Percentiles rank a stretch among this genome's conserved stretches.
These are phyloP conservation scores for Hydrolagus colliei DNA, from an alignment of 2,797 vertebrate species.

Conservation along the genomic window DNA sequence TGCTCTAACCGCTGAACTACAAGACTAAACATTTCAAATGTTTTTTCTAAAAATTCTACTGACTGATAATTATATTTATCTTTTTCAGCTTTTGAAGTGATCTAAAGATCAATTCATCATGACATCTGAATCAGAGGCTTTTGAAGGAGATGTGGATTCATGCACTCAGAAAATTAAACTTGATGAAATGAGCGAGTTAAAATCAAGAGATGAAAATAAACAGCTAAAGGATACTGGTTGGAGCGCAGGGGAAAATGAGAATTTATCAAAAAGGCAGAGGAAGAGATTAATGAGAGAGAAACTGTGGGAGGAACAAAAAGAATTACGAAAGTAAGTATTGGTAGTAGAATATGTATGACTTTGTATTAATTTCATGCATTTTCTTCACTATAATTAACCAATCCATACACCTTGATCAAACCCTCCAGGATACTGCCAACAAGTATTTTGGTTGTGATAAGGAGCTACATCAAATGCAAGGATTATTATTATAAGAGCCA, in stretches of 20 bases:
- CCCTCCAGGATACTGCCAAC: background rate
- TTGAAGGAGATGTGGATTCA: background rate
- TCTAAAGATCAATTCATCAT: background rate
- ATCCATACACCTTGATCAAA: background rate
- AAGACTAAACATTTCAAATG: no score
- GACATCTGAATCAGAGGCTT: background rate
- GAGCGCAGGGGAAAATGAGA: background rate
- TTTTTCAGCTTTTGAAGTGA: background rate
- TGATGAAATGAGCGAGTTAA: background rate
- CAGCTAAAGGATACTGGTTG: slow-evolving; percentile 1
- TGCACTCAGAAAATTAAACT: background rate
- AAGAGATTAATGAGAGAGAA: slow-evolving; percentile 83
- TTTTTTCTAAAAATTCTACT: no score
- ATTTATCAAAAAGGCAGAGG: slow-evolving; percentile 78
- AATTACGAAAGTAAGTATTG: slow-evolving; percentile 72
- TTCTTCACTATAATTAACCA: background rate
- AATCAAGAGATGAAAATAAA: background rate
- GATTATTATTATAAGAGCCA: background rate
- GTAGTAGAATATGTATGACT: slow-evolving; percentile 16
- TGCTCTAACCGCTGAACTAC: no score
- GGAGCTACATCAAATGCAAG: background rate
- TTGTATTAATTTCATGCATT: background rate
- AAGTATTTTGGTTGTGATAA: background rate
- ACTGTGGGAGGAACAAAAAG: slow-evolving; percentile 88
- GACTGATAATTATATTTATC: background rate